Evolutionary conservation across 2,797 vertebrate genomes (phyloP), one percentile per base, ranked within the genome.

Genomic region (Cheirogaleus major): DNA sequence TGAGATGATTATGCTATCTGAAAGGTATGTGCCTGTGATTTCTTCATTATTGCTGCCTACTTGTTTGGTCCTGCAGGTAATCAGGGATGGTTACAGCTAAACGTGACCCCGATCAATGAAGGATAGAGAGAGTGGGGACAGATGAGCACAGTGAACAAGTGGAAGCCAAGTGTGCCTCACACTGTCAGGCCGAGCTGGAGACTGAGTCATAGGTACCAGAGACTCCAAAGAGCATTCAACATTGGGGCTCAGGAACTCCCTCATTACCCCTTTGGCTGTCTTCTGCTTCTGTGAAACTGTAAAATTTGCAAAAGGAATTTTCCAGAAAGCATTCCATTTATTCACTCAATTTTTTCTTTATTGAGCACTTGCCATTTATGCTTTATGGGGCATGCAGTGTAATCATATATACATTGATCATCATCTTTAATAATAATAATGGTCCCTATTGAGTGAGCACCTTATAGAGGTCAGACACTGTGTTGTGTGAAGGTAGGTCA

Each of bases 11-110:
- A 91, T 78, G 81, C 63, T 90, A 97, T 72, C 87, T 65, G 76
- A 91, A 95, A 97, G 95, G 97, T 97, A 97, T 98, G 96, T 86
- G 78, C 94, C 94, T 92, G 57, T 17, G 23, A 93, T 95, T 88
- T 95, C 96, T 90, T 96, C 90, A 90, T 90, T 93, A 90, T 90
- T 48, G 67, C 61, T 87, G 72, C 81, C 79, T 93, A 50, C 96
- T 72, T 95, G 96, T 97, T 96, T 87, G 83, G 83, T 97, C 97
- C 93, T 97, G 96, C 69, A 88, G 50, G 69, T 45, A 90, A 70
- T 76, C 70, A 52, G 70, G 57, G 25, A 82, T 72, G 61, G 73
- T 86, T 95, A 76, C 6, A 48, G 78, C 59, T 80, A 96, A 94
- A 92, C 4, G 13, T 96, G 95, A 96, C 75, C 78, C 41, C 35